Evolutionary conservation across 2,797 vertebrate genomes (phyloP), one percentile per base, ranked within the genome.

Genomic region (Pempheris klunzingeri): DNA sequence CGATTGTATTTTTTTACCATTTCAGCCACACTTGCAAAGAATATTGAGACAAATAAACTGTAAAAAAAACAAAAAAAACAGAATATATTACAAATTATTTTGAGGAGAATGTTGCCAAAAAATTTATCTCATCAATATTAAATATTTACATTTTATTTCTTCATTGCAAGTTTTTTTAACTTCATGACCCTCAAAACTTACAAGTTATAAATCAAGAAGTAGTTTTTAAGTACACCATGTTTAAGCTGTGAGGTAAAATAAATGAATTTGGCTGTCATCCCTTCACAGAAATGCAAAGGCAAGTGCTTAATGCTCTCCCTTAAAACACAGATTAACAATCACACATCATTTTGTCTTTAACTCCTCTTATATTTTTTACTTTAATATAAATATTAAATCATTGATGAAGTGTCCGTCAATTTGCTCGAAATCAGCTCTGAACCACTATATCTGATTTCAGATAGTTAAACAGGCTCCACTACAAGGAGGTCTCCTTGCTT

Each of bases 51-150:
- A 50, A 24, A 64, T 39, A 53, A 80, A 69, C 22, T 81, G 66
- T 91, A 87, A 82, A 88, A 58, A 55, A 52, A 57, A n/a, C n/a
- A 11, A 39, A 36, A n/a, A 36, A 77, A 86, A 72, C 26, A 59
- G 68, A 91, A 74, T 86, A 85, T 77, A 78, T 85, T 77, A 73
- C 69, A 65, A 81, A 78, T 62, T 72, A 89, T 88, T 68, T 82
- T 58, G 52, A 80, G 55, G 62, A 77, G 47, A 81, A 84, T 58
- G 47, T 90, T 90, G 72, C 77, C 81, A 87, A 87, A 82, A 30
- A 13, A 34, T 7, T 50, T 28, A 74, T 78, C 39, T n/a, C 49
- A 70, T 85, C 49, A 44, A 64, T 71, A 47, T 69, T 30, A 74
- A 62, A 73, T 17, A 67, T 9, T 58, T 12, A 47, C 47, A 60